Evolutionary conservation across 2,113 vertebrate species (phyloP).

Genomic region (Epinephelus lanceolatus): DNA sequence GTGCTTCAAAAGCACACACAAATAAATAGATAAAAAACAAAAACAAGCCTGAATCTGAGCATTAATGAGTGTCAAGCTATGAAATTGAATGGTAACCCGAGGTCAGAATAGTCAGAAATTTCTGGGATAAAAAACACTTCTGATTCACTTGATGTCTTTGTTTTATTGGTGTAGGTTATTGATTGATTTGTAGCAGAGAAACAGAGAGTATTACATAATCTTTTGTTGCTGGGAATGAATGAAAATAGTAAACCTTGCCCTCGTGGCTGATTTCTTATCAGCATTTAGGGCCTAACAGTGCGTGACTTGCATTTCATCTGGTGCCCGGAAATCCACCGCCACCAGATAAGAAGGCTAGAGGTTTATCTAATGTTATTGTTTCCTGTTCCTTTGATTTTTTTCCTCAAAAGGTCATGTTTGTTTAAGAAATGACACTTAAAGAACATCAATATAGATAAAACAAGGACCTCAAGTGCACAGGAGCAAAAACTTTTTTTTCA

Average conservation of each 20-base stretch:
- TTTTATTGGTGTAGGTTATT: slow-evolving; percentile 17
- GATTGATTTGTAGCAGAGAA: slow-evolving; percentile 2
- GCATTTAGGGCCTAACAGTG: slow-evolving; percentile 25
- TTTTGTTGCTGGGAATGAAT: slow-evolving; percentile 35
- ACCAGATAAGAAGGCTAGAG: slow-evolving; percentile 24
- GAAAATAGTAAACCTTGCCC: slow-evolving; percentile 40
- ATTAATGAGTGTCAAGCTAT: not conserved
- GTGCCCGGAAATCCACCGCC: slow-evolving; percentile 12
- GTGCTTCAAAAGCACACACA: not conserved
- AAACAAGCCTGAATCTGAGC: not conserved
- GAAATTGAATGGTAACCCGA: not conserved
- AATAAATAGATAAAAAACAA: not conserved
- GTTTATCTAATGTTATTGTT: slow-evolving; percentile 8
- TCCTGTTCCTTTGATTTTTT: slow-evolving; percentile 13
- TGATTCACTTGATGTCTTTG: not conserved
- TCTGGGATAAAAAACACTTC: slow-evolving; percentile 3
- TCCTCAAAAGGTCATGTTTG: slow-evolving; percentile 1
- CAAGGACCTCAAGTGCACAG: not conserved
- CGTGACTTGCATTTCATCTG: slow-evolving; percentile 49
- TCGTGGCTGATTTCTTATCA: slow-evolving; percentile 65
- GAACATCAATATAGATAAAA: not conserved
- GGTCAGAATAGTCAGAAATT: not conserved
- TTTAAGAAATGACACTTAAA: not conserved
- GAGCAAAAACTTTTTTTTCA: not conserved
- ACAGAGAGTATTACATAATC: slow-evolving; percentile 5